phyloP scores from a whole-genome alignment of 2,113 vertebrate species.

The Pomatorhinus ruficollis region DNA sequence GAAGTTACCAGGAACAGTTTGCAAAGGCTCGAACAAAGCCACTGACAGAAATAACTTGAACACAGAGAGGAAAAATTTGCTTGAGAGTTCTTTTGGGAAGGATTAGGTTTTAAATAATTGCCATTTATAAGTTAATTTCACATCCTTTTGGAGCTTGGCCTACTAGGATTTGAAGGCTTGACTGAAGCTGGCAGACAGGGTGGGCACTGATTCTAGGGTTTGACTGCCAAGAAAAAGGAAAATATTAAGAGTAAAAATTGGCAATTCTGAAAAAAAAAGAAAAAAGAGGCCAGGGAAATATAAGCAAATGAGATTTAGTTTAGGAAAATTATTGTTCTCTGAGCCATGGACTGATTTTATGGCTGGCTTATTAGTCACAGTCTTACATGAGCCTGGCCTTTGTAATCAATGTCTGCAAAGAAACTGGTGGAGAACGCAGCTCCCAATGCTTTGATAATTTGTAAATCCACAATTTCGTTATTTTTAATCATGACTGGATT shows the following conservation, averaged over 20 bases:
- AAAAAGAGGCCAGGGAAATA: neutral
- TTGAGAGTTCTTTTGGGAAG: conserved; percentile 37
- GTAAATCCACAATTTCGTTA: neutral
- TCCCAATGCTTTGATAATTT: neutral
- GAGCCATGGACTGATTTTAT: conserved; percentile 18
- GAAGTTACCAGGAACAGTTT: neutral
- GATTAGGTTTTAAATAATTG: conserved; percentile 63
- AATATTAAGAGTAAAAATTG: conserved; percentile 36
- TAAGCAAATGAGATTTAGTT: conserved; percentile 24
- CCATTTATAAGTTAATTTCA: conserved; percentile 63
- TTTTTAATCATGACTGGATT: neutral
- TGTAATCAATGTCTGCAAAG: neutral
- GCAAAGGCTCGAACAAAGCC: conserved; percentile 1
- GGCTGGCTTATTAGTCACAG: neutral
- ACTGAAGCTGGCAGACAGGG: conserved; percentile 32
- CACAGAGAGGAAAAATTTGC: conserved; percentile 37
- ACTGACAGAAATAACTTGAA: conserved; percentile 9
- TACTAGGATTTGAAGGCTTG: conserved; percentile 41
- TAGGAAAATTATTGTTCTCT: conserved; percentile 36
- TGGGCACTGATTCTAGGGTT: conserved; percentile 21
- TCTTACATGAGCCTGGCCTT: conserved; percentile 1
- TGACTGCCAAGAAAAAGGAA: conserved; percentile 64
- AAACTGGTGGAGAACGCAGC: neutral
- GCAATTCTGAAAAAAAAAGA: neutral
- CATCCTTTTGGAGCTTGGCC: conserved; percentile 62